A percentile compares a stretch with the other conserved stretches of the same genome.
These are phyloP conservation scores for Cheilosia vernalis DNA, from an alignment of 2,888 invertebrate species.

Conservation along the genomic window DNA sequence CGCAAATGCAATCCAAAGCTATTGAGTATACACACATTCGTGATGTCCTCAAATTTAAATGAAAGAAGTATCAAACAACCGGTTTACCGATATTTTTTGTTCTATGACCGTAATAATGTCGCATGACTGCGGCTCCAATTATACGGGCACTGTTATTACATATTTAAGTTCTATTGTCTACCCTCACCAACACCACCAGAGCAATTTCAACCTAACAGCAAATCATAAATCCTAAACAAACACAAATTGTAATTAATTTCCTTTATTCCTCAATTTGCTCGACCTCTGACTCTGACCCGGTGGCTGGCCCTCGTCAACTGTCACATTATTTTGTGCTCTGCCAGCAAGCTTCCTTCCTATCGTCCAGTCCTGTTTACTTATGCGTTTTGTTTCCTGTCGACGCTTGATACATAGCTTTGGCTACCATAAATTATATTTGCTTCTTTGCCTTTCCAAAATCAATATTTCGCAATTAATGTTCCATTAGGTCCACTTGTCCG, in stretches of 20 bases:
- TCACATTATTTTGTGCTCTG: conserved; percentile 35
- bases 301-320: conserved; percentile 14
- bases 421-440: conserved; percentile 54
- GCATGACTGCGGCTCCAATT: background rate
- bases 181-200: background rate
- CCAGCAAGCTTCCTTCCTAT: background rate
- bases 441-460: conserved; percentile 62
- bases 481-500: conserved; percentile 64
- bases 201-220: conserved; percentile 44
- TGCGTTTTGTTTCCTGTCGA: conserved; percentile 57
- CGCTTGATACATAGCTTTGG: conserved; percentile 40
- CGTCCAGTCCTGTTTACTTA: conserved; percentile 32
- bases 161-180: conserved; percentile 43
- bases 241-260: conserved; percentile 63
- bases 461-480: conserved; percentile 68
- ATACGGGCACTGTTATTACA: conserved; percentile 22
- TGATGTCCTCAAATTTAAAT: background rate
- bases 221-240: conserved; percentile 58
- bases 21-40: background rate
- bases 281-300: background rate
- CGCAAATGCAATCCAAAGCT: background rate
- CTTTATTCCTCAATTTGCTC: conserved; percentile 55
- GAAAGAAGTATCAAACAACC: background rate
- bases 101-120: background rate
- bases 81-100: background rate